Percentiles rank a stretch among this genome's conserved stretches.
phyloP scores from a whole-genome alignment of 2,888 invertebrate species.

The Gymnocheta viridis region DNA sequence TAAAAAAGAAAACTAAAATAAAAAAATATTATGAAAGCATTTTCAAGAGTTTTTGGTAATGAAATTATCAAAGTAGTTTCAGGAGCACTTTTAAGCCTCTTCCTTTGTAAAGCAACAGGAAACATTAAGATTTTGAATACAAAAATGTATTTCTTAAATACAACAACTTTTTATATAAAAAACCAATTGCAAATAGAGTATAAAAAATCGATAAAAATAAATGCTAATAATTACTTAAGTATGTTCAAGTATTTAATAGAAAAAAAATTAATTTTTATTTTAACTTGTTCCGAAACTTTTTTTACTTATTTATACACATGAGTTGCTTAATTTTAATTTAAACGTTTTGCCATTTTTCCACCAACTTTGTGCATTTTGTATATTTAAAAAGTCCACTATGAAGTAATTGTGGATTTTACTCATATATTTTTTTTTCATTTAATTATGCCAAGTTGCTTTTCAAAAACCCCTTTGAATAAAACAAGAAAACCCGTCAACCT shows the following conservation, averaged over 20 bases:
- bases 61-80: background rate
- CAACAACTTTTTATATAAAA: background rate
- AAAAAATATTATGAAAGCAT: background rate
- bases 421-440: constrained; percentile 25
- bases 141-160: background rate
- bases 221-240: background rate
- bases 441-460: constrained; percentile 48
- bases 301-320: constrained; percentile 40
- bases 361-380: background rate
- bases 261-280: constrained; percentile 3
- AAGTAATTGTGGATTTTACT: constrained; percentile 53
- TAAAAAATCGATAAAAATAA: background rate
- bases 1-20: background rate
- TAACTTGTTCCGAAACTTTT: background rate
- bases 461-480: constrained; percentile 5
- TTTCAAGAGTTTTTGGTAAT: background rate
- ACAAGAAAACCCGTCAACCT: background rate
- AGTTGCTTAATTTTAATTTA: constrained; percentile 57
- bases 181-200: background rate
- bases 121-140: background rate
- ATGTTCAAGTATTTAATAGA: too few species aligned
- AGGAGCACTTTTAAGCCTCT: background rate
- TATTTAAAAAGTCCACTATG: constrained; percentile 51
- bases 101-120: too few species aligned
- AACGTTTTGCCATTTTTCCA: constrained; percentile 39